phyloP scores from a whole-genome alignment of 2,113 vertebrate genomes.

The Harpagus bidentatus region DNA sequence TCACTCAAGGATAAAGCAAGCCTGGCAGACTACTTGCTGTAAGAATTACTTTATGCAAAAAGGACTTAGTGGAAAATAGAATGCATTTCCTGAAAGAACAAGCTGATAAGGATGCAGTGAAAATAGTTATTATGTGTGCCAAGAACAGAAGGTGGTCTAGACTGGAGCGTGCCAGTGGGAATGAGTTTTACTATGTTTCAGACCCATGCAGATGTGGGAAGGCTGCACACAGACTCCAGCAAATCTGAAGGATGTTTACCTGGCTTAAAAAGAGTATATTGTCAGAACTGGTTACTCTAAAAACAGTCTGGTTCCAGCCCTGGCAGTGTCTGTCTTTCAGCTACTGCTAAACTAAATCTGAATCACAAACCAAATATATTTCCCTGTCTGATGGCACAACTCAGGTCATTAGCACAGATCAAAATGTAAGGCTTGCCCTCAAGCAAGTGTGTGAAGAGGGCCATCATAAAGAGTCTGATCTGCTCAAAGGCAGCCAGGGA shows the following conservation, averaged over 20 bases:
- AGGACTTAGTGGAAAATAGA: slow-evolving; percentile 1
- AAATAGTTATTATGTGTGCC: slow-evolving; percentile 2
- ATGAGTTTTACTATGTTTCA: background rate
- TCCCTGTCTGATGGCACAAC: background rate
- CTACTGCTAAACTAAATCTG: background rate
- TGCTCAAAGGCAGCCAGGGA: background rate
- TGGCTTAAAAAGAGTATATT: background rate
- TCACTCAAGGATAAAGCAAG: background rate
- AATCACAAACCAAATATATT: background rate
- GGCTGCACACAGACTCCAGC: background rate
- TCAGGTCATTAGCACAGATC: background rate
- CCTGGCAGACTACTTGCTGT: background rate
- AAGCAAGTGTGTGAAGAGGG: background rate
- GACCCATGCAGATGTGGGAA: background rate
- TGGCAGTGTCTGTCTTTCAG: background rate
- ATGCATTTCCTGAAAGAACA: slow-evolving; percentile 24
- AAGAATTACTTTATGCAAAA: background rate
- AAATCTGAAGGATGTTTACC: background rate
- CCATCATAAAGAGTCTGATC: background rate
- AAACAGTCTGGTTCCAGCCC: background rate
- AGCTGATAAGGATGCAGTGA: background rate
- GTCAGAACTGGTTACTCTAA: background rate
- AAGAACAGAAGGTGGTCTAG: slow-evolving; percentile 4
- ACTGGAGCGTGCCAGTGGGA: background rate
- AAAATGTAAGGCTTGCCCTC: background rate